These are phyloP conservation scores for Brachyistius frenatus DNA, from an alignment of 2,113 vertebrate species.

Conservation along the genomic window DNA sequence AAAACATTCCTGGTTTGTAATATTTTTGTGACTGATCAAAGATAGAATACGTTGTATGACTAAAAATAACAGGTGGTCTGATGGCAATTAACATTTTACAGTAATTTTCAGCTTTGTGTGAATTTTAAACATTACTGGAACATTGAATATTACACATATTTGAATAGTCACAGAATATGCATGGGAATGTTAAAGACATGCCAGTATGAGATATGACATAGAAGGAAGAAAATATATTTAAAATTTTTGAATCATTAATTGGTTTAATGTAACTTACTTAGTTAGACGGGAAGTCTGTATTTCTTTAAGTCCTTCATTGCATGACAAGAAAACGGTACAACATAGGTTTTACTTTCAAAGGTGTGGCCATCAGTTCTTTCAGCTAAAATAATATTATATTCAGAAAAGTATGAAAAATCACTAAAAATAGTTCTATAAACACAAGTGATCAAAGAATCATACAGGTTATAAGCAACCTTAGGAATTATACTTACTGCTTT, in stretches of 20 bases:
- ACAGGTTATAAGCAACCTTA: neutral
- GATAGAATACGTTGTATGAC: constrained; percentile 15
- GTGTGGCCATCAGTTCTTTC: neutral
- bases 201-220: constrained; percentile 1
- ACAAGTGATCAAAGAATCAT: neutral
- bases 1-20: constrained; percentile 5
- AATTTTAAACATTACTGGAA: constrained; percentile 16
- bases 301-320: neutral
- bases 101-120: neutral
- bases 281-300: constrained; percentile 3
- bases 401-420: neutral
- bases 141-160: constrained; percentile 13
- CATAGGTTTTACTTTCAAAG: constrained; percentile 7
- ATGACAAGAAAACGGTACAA: constrained; percentile 8
- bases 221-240: neutral
- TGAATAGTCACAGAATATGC: neutral
- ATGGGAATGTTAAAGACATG: neutral
- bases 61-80: too few relatives aligned
- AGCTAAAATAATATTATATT: neutral
- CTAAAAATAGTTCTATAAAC: neutral
- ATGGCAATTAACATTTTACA: too few relatives aligned
- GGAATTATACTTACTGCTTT: too few relatives aligned
- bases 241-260: constrained; percentile 29
- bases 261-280: neutral
- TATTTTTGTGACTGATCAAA: constrained; percentile 25